phyloP scores from a whole-genome alignment of 2,797 vertebrate species.

The Clamator glandarius region DNA sequence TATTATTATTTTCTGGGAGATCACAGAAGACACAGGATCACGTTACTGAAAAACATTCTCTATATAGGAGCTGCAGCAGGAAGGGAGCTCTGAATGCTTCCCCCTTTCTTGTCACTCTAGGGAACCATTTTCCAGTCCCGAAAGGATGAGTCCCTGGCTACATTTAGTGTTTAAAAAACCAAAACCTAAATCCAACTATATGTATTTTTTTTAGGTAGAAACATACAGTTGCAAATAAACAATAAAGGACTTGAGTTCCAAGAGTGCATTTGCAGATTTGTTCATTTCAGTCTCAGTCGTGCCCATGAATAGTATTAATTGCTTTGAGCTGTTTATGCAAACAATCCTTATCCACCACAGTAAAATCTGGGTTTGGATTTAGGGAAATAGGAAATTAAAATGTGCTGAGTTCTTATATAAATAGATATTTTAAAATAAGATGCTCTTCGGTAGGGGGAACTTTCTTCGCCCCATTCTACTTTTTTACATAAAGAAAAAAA shows the following conservation, averaged over 20 bases:
- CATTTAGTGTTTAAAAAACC: background rate
- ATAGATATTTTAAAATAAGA: background rate
- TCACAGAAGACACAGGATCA: background rate
- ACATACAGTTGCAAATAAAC: background rate
- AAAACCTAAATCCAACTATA: background rate
- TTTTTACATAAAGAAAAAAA: background rate
- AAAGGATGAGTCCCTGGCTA: background rate
- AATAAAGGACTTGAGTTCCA: slow-evolving; percentile 9
- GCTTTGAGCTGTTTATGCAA: slow-evolving; percentile 53
- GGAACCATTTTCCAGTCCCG: background rate
- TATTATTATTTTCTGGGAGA: slow-evolving; percentile 1
- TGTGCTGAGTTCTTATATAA: background rate
- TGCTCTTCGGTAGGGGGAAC: background rate
- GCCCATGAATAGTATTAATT: slow-evolving; percentile 50
- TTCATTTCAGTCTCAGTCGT: slow-evolving; percentile 51
- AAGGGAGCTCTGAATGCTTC: background rate
- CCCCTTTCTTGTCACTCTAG: background rate
- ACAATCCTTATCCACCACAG: slow-evolving; percentile 14
- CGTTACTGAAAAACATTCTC: background rate
- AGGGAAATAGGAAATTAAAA: slow-evolving; percentile 2
- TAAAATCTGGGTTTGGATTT: slow-evolving; percentile 49
- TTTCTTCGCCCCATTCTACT: background rate
- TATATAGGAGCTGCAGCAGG: background rate
- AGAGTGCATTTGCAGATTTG: slow-evolving; percentile 29
- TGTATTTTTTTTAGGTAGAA: slow-evolving; percentile 7